A percentile compares a stretch with the other conserved stretches of the same genome.
These are phyloP conservation scores for Rafetus swinhoei DNA, from an alignment of 2,113 vertebrate genomes.

Conservation along the genomic window DNA sequence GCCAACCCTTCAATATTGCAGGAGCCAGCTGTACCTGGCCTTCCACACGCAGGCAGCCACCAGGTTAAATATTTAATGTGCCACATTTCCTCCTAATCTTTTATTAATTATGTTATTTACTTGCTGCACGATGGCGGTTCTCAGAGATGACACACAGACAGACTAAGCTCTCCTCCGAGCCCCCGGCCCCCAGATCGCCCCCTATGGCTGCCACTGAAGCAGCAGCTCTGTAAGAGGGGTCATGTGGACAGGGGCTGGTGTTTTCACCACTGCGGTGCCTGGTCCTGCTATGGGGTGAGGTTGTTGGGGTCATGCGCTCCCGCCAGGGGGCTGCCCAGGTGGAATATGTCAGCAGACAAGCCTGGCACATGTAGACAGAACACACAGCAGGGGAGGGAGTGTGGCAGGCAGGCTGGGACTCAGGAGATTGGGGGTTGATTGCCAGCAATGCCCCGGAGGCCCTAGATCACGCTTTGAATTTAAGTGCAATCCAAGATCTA, in stretches of 20 bases:
- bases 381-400: neutral
- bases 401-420: neutral
- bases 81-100: slow-evolving; percentile 51
- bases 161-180: neutral
- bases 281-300: neutral
- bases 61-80: slow-evolving; percentile 59
- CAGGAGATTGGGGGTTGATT: neutral
- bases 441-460: neutral
- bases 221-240: neutral
- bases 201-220: neutral
- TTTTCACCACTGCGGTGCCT: accelerated
- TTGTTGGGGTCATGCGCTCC: too few relatives aligned
- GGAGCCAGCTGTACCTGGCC: slow-evolving; percentile 11
- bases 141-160: neutral
- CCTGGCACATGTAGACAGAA: neutral
- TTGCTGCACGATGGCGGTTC: neutral
- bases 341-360: neutral
- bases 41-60: neutral
- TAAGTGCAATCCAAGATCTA: too few relatives aligned
- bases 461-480: neutral
- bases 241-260: neutral
- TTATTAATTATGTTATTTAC: slow-evolving; percentile 56
- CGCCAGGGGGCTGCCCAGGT: too few relatives aligned
- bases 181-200: neutral
- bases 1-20: neutral